phyloP scores from a whole-genome alignment of 2,888 invertebrate species.

The Bursaphelenchus okinawaensis region DNA sequence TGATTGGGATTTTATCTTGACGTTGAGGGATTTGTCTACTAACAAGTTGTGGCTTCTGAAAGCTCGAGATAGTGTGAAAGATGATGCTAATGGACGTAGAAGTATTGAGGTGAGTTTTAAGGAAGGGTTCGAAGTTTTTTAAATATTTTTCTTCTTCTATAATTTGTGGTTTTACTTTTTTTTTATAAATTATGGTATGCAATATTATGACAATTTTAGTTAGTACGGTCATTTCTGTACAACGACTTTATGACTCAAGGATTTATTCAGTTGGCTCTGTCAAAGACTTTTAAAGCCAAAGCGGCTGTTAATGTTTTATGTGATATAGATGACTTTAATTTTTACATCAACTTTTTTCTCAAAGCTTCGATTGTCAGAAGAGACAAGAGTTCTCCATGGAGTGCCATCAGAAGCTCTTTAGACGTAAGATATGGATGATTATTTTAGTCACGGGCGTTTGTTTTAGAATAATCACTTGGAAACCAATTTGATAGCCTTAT shows the following conservation, averaged over 20 bases:
- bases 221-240: neutral
- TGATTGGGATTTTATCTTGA: slow-evolving; percentile 1
- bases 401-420: neutral
- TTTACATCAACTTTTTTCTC: neutral
- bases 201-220: no score
- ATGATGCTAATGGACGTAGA: no score
- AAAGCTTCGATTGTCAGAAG: neutral
- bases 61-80: no score
- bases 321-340: neutral
- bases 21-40: slow-evolving; percentile 1
- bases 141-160: no score
- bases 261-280: neutral
- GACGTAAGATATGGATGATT: neutral
- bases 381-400: neutral
- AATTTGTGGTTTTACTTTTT: no score
- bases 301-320: neutral
- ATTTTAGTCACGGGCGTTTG: neutral
- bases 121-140: no score
- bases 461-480: neutral
- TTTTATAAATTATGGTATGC: no score
- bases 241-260: neutral
- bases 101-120: no score
- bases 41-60: neutral
- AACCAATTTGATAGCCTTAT: neutral
- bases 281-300: neutral